These are phyloP conservation scores for Colaptes auratus DNA, from an alignment of 2,113 vertebrate genomes.

Conservation along the genomic window DNA sequence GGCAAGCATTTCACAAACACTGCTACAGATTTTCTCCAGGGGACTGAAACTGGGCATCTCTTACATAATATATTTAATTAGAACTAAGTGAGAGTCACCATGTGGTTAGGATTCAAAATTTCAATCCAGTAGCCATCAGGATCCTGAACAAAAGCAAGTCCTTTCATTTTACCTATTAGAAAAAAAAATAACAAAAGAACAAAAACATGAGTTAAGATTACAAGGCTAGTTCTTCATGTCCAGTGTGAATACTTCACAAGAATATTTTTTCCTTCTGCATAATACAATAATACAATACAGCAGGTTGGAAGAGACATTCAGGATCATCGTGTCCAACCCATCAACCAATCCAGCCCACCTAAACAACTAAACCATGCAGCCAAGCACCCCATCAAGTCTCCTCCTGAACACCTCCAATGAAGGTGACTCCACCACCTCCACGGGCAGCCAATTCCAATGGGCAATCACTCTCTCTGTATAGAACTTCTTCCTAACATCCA, in stretches of 20 bases:
- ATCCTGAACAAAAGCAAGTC: constrained; percentile 95
- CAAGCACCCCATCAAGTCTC: too few species aligned
- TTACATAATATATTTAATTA: neutral
- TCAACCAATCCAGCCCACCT: too few species aligned
- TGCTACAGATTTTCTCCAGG: neutral
- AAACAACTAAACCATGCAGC: too few species aligned
- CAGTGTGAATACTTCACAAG: neutral
- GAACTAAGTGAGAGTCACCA: constrained; percentile 82
- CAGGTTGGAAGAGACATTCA: too few species aligned
- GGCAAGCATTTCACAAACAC: neutral
- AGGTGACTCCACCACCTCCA: too few species aligned
- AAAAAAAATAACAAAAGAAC: neutral
- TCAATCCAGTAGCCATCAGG: constrained; percentile 99
- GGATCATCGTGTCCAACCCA: too few species aligned
- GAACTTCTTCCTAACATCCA: too few species aligned
- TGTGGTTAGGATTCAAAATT: constrained; percentile 93
- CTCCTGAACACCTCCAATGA: too few species aligned
- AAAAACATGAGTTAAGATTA: neutral
- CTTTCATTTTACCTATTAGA: constrained; percentile 94
- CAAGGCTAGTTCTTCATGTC: neutral
- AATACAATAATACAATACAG: too few species aligned
- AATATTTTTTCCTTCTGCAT: neutral
- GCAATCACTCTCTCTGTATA: too few species aligned
- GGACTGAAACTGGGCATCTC: neutral
- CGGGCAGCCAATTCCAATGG: too few species aligned